Evolutionary conservation across 2,797 vertebrate genomes (phyloP).

Genomic region (Melanogrammus aeglefinus): DNA sequence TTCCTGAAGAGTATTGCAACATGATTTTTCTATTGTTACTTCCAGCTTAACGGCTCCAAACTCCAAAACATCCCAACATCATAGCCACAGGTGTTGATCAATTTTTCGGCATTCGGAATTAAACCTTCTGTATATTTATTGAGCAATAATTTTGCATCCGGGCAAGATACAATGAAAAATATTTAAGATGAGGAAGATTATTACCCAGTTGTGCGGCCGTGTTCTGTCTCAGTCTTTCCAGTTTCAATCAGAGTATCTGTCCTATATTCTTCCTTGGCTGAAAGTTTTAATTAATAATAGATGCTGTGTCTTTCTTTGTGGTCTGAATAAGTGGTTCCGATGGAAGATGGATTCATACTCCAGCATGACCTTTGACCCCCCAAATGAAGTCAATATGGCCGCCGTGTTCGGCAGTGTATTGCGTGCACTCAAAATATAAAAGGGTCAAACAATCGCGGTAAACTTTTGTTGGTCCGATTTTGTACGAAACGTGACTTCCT

Average conservation of each 20-base stretch:
- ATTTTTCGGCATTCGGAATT: conserved; percentile 62
- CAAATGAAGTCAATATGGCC: conserved; percentile 35
- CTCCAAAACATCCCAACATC: conserved; percentile 50
- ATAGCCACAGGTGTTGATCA: conserved; percentile 60
- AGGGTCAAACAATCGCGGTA: conserved; percentile 31
- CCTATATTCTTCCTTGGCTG: conserved; percentile 42
- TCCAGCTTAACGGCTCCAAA: conserved; percentile 59
- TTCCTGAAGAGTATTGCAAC: conserved; percentile 69
- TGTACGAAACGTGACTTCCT: conserved; percentile 49
- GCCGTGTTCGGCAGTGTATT: too few species aligned
- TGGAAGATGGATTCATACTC: conserved; percentile 26
- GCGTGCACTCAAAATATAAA: neutral
- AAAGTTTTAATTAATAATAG: neutral
- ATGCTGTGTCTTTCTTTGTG: conserved; percentile 28
- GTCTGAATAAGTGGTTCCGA: conserved; percentile 24
- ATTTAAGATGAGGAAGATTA: conserved; percentile 53
- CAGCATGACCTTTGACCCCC: conserved; percentile 31
- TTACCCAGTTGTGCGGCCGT: conserved; percentile 52
- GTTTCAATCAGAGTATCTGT: conserved; percentile 22
- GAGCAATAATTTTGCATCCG: conserved; percentile 67
- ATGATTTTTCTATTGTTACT: conserved; percentile 49
- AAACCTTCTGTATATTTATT: conserved; percentile 67
- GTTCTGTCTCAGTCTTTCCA: conserved; percentile 45
- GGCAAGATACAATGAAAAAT: conserved; percentile 55
- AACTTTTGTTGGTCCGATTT: conserved; percentile 21